Conservation (phyloP, 2,113 vertebrate species). For the Thamnaconus septentrionalis region DNA sequence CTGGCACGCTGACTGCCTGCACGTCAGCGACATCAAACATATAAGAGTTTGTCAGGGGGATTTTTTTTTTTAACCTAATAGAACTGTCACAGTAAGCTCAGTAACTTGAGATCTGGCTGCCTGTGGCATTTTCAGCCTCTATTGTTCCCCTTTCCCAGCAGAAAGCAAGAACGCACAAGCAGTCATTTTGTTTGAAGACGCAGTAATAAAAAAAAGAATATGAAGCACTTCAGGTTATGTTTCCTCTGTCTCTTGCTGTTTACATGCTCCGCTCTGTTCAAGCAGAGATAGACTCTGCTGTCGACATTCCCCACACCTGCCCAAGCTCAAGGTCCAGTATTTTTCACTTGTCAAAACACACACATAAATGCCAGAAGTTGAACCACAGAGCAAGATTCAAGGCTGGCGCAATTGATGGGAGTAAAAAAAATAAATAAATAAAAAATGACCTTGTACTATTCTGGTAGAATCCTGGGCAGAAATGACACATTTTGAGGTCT, state of each 20-base stretch:
- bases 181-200: no score
- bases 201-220: no score
- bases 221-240: not conserved
- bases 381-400: conserved; percentile 15
- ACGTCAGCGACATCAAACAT: not conserved
- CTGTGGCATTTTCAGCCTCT: no score
- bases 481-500: no score
- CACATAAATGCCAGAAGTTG: conserved; percentile 3
- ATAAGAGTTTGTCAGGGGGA: not conserved
- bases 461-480: no score
- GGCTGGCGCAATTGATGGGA: not conserved
- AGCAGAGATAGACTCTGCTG: conserved; percentile 50
- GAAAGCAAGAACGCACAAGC: no score
- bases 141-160: not conserved
- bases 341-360: conserved; percentile 46
- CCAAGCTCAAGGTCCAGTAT: conserved; percentile 68
- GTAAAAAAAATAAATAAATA: not conserved
- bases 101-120: no score
- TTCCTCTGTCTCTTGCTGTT: conserved; percentile 15
- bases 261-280: conserved; percentile 50
- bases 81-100: not conserved
- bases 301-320: conserved; percentile 65
- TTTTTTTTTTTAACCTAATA: not conserved
- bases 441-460: not conserved
- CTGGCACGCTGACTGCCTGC: not conserved